Evolutionary conservation across 2,113 vertebrate species (phyloP).

Genomic region (Eubucco bourcierii): DNA sequence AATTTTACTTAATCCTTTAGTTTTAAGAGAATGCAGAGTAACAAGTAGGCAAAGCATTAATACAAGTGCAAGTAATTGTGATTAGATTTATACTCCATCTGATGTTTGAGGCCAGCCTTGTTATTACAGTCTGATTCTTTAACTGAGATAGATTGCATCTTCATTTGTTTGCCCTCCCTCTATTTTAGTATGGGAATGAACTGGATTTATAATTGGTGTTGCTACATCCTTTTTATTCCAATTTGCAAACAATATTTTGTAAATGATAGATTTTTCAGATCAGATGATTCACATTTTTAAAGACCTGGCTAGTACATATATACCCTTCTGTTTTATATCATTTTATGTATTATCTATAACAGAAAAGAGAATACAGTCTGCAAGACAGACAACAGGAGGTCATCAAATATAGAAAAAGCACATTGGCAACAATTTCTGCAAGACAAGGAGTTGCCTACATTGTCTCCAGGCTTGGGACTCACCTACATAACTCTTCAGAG

Average conservation of each 20-base stretch:
- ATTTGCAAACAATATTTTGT: background rate
- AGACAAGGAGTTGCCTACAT: background rate
- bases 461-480: background rate
- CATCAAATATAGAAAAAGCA: background rate
- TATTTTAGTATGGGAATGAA: background rate
- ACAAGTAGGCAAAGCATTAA: background rate
- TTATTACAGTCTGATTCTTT: background rate
- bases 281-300: background rate
- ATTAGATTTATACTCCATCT: background rate
- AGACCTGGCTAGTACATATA: background rate
- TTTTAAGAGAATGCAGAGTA: background rate
- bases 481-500: background rate
- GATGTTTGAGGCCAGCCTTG: background rate
- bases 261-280: background rate
- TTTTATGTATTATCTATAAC: background rate
- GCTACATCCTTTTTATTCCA: background rate
- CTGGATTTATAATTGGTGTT: background rate
- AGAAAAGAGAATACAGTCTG: background rate
- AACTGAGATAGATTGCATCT: background rate
- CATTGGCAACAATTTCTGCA: background rate
- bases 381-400: background rate
- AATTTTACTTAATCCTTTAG: background rate
- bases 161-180: background rate
- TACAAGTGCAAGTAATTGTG: background rate
- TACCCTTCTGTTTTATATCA: no score